These are phyloP conservation scores for Drosophila pseudoananassae DNA, from an alignment of 1,140 invertebrate genomes.

Conservation along the genomic window DNA sequence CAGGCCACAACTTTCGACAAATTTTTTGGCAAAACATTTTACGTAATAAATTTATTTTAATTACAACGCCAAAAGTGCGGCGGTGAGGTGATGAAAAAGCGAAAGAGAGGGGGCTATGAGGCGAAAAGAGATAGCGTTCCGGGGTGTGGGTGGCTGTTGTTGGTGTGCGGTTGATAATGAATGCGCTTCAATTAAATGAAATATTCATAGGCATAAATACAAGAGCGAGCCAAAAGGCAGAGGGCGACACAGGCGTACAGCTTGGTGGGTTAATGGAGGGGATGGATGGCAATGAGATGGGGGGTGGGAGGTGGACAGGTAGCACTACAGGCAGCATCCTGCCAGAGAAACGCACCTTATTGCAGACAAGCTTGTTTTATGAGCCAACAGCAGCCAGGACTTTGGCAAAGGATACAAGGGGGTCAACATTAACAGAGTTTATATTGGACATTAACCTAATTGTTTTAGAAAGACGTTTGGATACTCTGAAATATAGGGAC, in stretches of 20 bases:
- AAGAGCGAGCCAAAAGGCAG: slow-evolving; percentile 19
- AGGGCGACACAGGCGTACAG: neutral
- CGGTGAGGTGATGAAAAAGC: slow-evolving; percentile 8
- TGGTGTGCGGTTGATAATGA: slow-evolving; percentile 63
- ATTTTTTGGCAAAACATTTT: slow-evolving; percentile 82
- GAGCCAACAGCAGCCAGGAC: slow-evolving; percentile 45
- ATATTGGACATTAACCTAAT: neutral
- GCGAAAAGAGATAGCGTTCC: neutral
- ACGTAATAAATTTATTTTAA: slow-evolving; percentile 83
- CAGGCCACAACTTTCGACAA: slow-evolving; percentile 77
- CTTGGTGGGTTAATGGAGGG: neutral
- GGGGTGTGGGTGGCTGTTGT: slow-evolving; percentile 11
- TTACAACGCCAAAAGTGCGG: slow-evolving; percentile 75
- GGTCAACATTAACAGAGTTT: slow-evolving; percentile 38
- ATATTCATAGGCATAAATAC: slow-evolving; percentile 81
- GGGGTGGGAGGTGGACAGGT: slow-evolving; percentile 6
- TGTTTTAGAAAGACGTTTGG: neutral
- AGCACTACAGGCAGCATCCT: slow-evolving; percentile 7
- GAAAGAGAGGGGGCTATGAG: neutral
- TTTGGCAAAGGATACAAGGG: slow-evolving; percentile 9
- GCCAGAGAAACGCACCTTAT: slow-evolving; percentile 40
- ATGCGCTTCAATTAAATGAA: slow-evolving; percentile 82
- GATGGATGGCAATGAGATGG: neutral
- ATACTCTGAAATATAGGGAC: neutral
- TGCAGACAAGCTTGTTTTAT: slow-evolving; percentile 70